Evolutionary conservation across 1,140 invertebrate genomes (phyloP), one percentile per base, ranked within the genome.

Genomic region (Drosophila auraria): DNA sequence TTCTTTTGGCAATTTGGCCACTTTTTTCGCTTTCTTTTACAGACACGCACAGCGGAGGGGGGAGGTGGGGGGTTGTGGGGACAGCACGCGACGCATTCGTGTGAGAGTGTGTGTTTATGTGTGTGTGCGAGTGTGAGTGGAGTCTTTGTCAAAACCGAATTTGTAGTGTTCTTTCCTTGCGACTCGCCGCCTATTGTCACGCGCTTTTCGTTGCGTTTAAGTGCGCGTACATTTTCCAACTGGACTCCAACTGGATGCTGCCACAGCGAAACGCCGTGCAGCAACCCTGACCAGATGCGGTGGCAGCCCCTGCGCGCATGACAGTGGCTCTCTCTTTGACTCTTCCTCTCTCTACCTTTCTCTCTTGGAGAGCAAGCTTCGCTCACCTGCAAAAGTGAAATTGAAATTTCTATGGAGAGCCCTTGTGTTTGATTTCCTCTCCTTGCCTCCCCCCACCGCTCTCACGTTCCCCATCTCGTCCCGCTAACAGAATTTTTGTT

Each of bases 241-340:
- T 89, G 84, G 84, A 89, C 89, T 90, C 78, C 84, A 89, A 89
- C 84, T 89, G 84, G 84, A 89, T 89, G 86, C 84, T 89, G 44
- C n/a, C 49, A 53, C 65, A 70, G 33, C 63, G 42, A 62, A 54
- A 70, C 25, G 47, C 53, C 70, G 33, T 42, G 56, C 70, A 61
- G 40, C 54, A 62, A 57, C 57, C 59, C 66, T 40, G 44, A 65
- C 47, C 42, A 42, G 68, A 73, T 69, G 63, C 23, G 60, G 60
- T 61, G 64, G 45, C 38, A 60, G 47, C 58, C 53, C 78, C 50
- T 38, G 45, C 17, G 47, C 83, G 83, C 83, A 87, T 87, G 80
- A 57, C 49, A 54, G 51, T 15, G 50, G 50, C 83, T 70, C 54
- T 72, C 47, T 33, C 25, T 11, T 51, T 3, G 4, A 5, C 8